Evolutionary conservation across 2,888 invertebrate species (phyloP), one percentile per base, ranked within the genome.

Genomic region (Cinara cedri): DNA sequence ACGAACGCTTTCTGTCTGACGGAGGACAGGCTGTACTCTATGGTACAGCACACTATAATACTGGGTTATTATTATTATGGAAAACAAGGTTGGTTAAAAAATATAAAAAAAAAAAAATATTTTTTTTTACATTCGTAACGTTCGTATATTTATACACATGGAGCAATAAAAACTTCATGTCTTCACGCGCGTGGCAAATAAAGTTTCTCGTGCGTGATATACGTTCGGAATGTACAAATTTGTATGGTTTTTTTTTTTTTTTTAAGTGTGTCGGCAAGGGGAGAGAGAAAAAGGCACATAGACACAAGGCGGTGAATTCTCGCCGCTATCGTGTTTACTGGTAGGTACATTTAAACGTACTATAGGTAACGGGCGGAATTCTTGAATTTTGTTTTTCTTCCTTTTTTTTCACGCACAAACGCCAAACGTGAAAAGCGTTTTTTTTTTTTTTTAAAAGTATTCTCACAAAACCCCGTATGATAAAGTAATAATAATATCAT

Each of bases 161-260:
- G 24, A 19, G 55, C 55, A 42, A 57, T 57, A 57, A 57, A 71
- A 71, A 54, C 57, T 57, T 57, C 71, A 42, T 44, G 71, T 71
- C n/a, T 66, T 66, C 24, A n/a, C 42, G n/a, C 34, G 6, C 34
- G 6, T 9, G 13, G 55, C 13, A 24, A 63, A 63, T 63, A 74
- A 74, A 74, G 49, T 74, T 62, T 62, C 19, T 51, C 49, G 60
- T 60, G 46, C 72, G 60, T 46, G 57, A 16, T 49, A 16, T 49
- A 49, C 34, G 13, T 51, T 13, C 9, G 34, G 26, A 49, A 62
- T 46, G 62, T 62, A 62, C 16, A 62, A 46, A 72, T 72, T 49
- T 62, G 49, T 49, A 34, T 62, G 49, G 19, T 6, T 46, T 21
- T 34, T 3, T 34, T 34, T 34, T 34, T 34, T 34, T 34, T 46